Evolutionary conservation across 2,888 invertebrate genomes (phyloP).

Genomic region (Sphaerophoria rueppellii): DNA sequence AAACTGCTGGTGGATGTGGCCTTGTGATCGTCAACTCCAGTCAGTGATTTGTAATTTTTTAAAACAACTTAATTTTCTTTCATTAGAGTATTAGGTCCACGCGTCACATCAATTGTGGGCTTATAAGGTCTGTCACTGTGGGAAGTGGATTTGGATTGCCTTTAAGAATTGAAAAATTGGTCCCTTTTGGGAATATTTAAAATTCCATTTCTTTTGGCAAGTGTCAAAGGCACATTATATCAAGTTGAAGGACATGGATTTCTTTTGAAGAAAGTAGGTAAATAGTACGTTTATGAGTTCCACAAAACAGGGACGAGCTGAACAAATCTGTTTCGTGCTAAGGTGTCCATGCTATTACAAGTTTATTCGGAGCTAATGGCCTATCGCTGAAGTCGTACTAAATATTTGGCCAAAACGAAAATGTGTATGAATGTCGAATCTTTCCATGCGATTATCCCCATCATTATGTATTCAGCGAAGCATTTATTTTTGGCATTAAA

Average conservation of each 20-base stretch:
- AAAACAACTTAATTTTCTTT: slow-evolving; percentile 69
- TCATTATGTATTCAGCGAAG: slow-evolving; percentile 50
- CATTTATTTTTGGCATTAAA: slow-evolving; percentile 60
- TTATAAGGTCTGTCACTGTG: slow-evolving; percentile 54
- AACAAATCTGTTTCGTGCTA: too few relatives aligned
- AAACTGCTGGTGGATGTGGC: slow-evolving; percentile 31
- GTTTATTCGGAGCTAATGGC: too few relatives aligned
- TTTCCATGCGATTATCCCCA: slow-evolving; percentile 27
- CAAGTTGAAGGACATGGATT: neutral
- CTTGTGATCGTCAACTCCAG: slow-evolving; percentile 49
- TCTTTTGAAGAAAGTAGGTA: neutral
- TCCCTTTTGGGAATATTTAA: slow-evolving; percentile 38
- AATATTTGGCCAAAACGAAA: too few relatives aligned
- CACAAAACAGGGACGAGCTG: too few relatives aligned
- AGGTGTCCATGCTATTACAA: too few relatives aligned
- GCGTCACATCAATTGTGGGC: slow-evolving; percentile 66
- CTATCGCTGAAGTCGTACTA: too few relatives aligned
- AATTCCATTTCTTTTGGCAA: slow-evolving; percentile 41
- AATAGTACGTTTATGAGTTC: too few relatives aligned
- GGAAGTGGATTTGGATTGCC: slow-evolving; percentile 43
- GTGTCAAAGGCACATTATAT: slow-evolving; percentile 37
- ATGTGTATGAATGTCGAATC: neutral
- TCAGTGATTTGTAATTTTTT: slow-evolving; percentile 68
- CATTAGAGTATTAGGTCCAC: slow-evolving; percentile 66
- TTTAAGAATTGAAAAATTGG: slow-evolving; percentile 40